phyloP scores from a whole-genome alignment of 2,113 vertebrate genomes.

The Petromus typicus region DNA sequence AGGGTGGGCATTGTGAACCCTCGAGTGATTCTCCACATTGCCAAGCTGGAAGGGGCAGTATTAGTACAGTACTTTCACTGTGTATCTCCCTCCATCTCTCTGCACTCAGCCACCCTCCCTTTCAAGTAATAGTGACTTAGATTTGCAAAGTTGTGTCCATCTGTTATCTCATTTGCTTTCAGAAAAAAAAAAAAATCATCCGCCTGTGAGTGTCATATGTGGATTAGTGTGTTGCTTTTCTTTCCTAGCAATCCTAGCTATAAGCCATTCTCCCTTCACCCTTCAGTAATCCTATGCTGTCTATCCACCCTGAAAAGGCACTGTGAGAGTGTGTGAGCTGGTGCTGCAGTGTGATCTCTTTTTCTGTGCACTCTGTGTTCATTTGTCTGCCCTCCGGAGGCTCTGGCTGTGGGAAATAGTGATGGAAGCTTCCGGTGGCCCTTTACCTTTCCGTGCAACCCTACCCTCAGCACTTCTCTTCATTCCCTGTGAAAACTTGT shows the following conservation, averaged over 20 bases:
- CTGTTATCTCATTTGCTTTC: neutral
- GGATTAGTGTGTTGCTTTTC: slow-evolving; percentile 35
- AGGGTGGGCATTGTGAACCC: neutral
- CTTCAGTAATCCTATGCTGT: neutral
- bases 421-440: neutral
- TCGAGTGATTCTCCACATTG: neutral
- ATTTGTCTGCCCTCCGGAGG: neutral
- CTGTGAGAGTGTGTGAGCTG: neutral
- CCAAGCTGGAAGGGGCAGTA: neutral
- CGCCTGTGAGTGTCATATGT: neutral
- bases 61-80: neutral
- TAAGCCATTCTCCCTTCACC: neutral
- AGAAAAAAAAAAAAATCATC: neutral
- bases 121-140: neutral
- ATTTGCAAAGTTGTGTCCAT: neutral
- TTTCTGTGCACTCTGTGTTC: neutral
- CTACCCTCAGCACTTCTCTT: neutral
- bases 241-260: neutral
- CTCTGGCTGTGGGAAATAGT: neutral
- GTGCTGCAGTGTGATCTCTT: neutral
- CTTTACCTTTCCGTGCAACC: neutral
- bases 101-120: neutral
- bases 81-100: neutral
- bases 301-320: neutral
- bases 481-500: neutral